A percentile compares a stretch with the other conserved stretches of the same genome.
phyloP scores from a whole-genome alignment of 1,140 invertebrate species.

The Tetragnatha versicolor region DNA sequence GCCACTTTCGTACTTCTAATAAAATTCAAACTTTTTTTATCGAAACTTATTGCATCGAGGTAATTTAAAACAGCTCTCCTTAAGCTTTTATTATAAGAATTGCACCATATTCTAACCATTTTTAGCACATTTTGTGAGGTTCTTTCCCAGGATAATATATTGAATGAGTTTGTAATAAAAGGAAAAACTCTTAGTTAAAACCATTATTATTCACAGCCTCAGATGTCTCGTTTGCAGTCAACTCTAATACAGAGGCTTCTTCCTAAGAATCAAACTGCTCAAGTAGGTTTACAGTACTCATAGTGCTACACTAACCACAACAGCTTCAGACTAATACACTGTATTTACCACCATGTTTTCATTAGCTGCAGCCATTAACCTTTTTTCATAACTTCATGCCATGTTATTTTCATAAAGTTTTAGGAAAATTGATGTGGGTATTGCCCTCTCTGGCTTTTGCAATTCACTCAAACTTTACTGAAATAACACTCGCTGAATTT shows the following conservation, averaged over 20 bases:
- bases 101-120: no score
- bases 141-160: background rate
- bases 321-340: background rate
- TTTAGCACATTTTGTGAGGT: background rate
- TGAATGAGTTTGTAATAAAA: background rate
- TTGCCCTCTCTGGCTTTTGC: no score
- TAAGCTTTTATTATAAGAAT: no score
- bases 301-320: constrained; percentile 17
- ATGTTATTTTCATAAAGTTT: no score
- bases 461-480: no score
- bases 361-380: constrained; percentile 26
- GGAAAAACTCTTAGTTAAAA: constrained; percentile 18
- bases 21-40: no score
- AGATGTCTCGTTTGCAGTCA: constrained; percentile 54
- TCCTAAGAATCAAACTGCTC: constrained; percentile 50
- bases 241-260: constrained; percentile 53
- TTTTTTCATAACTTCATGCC: background rate
- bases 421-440: no score
- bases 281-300: constrained; percentile 41
- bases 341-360: no score
- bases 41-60: no score
- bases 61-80: no score
- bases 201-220: constrained; percentile 49
- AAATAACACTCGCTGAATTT: no score
- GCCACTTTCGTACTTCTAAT: no score